Conservation (phyloP, 2,113 vertebrate species). For the Cervus canadensis region DNA sequence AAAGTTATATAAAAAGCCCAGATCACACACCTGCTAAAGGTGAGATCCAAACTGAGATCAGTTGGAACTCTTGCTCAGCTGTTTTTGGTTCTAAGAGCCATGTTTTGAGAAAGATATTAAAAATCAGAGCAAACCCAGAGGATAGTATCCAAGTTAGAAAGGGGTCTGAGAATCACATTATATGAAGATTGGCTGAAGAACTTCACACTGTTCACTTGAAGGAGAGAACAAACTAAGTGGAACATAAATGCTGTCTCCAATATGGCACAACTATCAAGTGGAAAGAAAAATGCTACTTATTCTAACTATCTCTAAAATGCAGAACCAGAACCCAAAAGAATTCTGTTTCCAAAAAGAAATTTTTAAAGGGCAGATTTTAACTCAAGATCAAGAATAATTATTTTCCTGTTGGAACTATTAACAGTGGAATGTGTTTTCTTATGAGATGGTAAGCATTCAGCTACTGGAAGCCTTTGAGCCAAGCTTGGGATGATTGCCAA, state of each 20-base stretch:
- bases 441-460: neutral
- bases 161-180: neutral
- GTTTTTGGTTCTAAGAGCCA: neutral
- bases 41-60: neutral
- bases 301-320: neutral
- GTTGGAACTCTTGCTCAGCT: neutral
- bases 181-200: neutral
- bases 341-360: neutral
- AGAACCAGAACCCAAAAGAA: neutral
- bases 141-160: neutral
- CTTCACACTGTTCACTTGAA: neutral
- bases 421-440: neutral
- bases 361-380: neutral
- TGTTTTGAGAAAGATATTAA: neutral
- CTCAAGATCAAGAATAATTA: neutral
- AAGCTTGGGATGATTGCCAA: neutral
- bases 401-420: neutral
- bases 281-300: neutral
- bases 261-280: neutral
- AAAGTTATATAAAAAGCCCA: neutral
- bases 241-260: neutral
- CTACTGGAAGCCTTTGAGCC: neutral
- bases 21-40: neutral
- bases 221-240: neutral
- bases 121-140: neutral